Conservation (phyloP, 2,797 vertebrate genomes). For the Enteromius paludinosus region DNA sequence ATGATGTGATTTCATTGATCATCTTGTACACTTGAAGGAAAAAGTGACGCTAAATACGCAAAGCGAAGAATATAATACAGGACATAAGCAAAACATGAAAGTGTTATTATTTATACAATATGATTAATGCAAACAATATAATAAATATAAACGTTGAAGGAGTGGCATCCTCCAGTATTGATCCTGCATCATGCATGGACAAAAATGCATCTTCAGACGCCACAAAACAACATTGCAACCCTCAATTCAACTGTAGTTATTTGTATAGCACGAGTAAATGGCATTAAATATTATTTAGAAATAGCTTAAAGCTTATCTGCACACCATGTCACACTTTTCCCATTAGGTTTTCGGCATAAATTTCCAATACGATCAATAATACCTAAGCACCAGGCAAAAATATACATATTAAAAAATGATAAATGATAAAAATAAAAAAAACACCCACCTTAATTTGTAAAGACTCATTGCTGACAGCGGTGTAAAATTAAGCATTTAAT, state of each 20-base stretch:
- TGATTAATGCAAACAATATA: no score
- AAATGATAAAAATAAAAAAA: background rate
- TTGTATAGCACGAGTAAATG: background rate
- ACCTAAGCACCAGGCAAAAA: background rate
- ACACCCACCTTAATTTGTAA: slow-evolving; percentile 67
- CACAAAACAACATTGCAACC: slow-evolving; percentile 18
- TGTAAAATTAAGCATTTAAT: slow-evolving; percentile 58
- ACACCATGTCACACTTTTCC: slow-evolving; percentile 16
- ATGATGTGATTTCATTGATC: slow-evolving; percentile 23
- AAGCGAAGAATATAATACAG: background rate
- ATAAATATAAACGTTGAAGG: slow-evolving; percentile 19
- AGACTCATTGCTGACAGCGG: slow-evolving; percentile 63
- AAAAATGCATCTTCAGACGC: slow-evolving; percentile 8
- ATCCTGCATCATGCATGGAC: slow-evolving; percentile 13
- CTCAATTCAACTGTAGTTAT: background rate
- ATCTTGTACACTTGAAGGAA: background rate
- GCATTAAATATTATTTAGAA: background rate
- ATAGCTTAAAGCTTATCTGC: background rate
- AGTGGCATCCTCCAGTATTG: slow-evolving; percentile 35
- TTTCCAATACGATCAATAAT: background rate
- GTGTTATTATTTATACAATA: background rate
- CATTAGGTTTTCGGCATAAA: background rate
- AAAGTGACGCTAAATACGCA: slow-evolving; percentile 1
- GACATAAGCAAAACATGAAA: background rate
- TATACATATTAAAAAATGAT: no score